Evolutionary conservation across 2,888 invertebrate genomes (phyloP).

Genomic region (Agrochola macilenta): DNA sequence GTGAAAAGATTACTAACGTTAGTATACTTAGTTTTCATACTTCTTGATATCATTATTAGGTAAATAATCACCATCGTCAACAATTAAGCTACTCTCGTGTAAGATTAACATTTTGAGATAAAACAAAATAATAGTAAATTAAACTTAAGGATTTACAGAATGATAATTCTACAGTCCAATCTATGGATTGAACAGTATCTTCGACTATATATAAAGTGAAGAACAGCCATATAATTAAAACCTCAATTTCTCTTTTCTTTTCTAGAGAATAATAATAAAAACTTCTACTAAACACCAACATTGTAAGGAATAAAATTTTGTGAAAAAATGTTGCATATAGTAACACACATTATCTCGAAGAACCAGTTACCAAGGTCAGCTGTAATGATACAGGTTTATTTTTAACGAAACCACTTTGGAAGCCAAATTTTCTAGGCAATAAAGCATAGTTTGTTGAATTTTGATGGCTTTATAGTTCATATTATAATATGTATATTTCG

Average conservation of each 20-base stretch:
- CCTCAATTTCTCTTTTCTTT: background rate
- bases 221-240: background rate
- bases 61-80: background rate
- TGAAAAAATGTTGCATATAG: slow-evolving; percentile 67
- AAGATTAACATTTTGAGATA: background rate
- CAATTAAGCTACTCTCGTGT: background rate
- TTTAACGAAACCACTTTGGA: slow-evolving; percentile 65
- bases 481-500: slow-evolving; percentile 31
- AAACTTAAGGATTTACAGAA: background rate
- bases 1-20: background rate
- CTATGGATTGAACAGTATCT: background rate
- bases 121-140: background rate
- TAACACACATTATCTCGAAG: slow-evolving; percentile 59
- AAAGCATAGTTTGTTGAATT: slow-evolving; percentile 65
- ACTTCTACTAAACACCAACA: background rate
- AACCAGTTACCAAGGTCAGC: slow-evolving; percentile 66
- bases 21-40: background rate
- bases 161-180: background rate
- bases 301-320: slow-evolving; percentile 48
- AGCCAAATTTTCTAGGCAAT: slow-evolving; percentile 69
- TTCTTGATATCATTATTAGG: slow-evolving; percentile 6
- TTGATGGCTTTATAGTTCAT: slow-evolving; percentile 53
- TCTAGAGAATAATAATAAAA: background rate
- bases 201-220: too few species aligned
- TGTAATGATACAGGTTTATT: slow-evolving; percentile 66